Evolutionary conservation across 2,888 invertebrate species (phyloP).

Genomic region (Nowickia ferox): DNA sequence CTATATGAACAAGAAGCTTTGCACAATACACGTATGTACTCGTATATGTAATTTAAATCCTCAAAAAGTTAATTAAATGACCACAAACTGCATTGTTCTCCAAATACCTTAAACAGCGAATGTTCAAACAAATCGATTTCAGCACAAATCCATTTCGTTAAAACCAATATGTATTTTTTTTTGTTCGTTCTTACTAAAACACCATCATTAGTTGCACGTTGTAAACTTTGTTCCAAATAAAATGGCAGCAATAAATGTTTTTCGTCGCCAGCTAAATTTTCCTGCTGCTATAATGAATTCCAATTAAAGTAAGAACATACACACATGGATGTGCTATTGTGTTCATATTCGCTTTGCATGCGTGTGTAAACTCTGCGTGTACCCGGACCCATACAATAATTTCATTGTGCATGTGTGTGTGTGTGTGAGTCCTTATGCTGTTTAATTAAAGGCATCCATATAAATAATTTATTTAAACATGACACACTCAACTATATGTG

Average conservation of each 20-base stretch:
- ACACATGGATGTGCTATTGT: neutral
- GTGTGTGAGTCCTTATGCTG: slow-evolving; percentile 19
- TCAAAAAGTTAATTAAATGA: neutral
- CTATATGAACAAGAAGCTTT: no score
- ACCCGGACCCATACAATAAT: no score
- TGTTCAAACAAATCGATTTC: neutral
- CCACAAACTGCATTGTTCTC: neutral
- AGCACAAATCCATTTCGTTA: neutral
- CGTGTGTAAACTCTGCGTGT: neutral
- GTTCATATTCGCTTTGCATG: neutral
- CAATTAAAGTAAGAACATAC: neutral
- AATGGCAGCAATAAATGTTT: slow-evolving; percentile 13
- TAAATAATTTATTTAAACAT: slow-evolving; percentile 64
- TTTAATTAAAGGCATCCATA: slow-evolving; percentile 61
- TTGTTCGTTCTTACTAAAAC: neutral
- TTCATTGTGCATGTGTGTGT: neutral
- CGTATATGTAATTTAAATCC: neutral
- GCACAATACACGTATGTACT: no score
- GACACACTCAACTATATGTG: slow-evolving; percentile 45
- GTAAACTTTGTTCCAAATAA: neutral
- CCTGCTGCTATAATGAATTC: neutral
- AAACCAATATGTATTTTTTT: neutral
- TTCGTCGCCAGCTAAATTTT: slow-evolving; percentile 5
- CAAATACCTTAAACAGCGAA: neutral
- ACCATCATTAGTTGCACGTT: neutral